These are phyloP conservation scores for Heliconius cydno DNA, from an alignment of 2,888 invertebrate genomes.

Conservation along the genomic window DNA sequence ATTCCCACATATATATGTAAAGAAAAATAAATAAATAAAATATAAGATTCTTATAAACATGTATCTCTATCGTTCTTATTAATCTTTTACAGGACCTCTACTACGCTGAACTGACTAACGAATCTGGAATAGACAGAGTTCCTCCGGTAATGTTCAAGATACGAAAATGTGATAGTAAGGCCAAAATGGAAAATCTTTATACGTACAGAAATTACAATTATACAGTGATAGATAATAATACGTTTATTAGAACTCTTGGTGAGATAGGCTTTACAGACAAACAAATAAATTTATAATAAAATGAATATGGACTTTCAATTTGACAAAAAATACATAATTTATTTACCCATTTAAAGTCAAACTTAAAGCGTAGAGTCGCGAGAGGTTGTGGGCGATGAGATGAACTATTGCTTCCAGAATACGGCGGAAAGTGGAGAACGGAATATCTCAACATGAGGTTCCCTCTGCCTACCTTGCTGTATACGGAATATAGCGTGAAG, in stretches of 20 bases:
- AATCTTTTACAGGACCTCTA: slow-evolving; percentile 56
- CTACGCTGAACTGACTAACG: slow-evolving; percentile 65
- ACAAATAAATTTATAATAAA: neutral
- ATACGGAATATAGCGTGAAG: no score
- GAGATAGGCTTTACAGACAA: neutral
- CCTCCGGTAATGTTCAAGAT: slow-evolving; percentile 76
- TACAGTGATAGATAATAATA: slow-evolving; percentile 65
- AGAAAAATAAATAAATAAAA: no score
- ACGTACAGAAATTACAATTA: slow-evolving; percentile 72
- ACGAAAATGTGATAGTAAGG: slow-evolving; percentile 57
- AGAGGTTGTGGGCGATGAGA: no score
- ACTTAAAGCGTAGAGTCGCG: no score
- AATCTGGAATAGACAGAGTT: slow-evolving; percentile 73
- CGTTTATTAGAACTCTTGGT: slow-evolving; percentile 60
- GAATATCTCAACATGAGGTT: no score
- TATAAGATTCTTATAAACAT: neutral
- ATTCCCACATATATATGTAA: no score
- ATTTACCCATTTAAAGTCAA: no score
- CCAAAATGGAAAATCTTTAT: slow-evolving; percentile 63
- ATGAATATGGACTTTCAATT: neutral
- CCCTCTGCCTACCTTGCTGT: no score
- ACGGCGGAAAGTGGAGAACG: no score
- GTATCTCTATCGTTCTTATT: neutral
- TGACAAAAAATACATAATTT: no score
- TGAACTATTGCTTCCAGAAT: no score